Conservation (phyloP, 2,888 invertebrate species). For the Cryptosula pallasiana region DNA sequence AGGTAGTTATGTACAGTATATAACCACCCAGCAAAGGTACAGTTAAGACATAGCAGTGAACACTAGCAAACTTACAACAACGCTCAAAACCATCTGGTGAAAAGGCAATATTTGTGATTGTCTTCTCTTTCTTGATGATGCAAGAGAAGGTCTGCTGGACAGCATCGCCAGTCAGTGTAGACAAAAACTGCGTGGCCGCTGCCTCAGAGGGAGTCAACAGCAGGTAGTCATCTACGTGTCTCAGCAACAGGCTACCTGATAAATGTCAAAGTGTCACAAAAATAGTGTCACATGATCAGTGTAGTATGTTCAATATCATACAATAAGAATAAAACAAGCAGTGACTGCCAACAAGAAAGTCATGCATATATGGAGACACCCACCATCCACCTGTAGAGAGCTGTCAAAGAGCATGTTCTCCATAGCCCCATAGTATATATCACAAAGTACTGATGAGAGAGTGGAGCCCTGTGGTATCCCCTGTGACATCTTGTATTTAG, state of each 20-base stretch:
- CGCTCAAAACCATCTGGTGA: background rate
- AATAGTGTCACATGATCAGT: no score
- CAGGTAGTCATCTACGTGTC: slow-evolving; percentile 46
- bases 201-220: slow-evolving; percentile 39
- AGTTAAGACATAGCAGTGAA: no score
- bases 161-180: slow-evolving; percentile 31
- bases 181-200: slow-evolving; percentile 36
- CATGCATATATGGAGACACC: no score
- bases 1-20: no score
- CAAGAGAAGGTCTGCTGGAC: slow-evolving; percentile 36
- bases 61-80: background rate
- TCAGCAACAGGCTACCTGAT: slow-evolving; percentile 38
- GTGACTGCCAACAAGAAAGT: background rate
- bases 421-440: slow-evolving; percentile 45
- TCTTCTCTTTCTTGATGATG: slow-evolving; percentile 36
- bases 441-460: slow-evolving; percentile 44
- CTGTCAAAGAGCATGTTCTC: slow-evolving; percentile 31
- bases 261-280: no score
- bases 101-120: slow-evolving; percentile 32
- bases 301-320: no score
- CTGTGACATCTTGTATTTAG: background rate
- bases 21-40: no score
- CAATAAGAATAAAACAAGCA: background rate
- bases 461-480: slow-evolving; percentile 49
- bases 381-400: background rate